Evolutionary conservation across 2,113 vertebrate genomes (phyloP).

Genomic region (Parus major): DNA sequence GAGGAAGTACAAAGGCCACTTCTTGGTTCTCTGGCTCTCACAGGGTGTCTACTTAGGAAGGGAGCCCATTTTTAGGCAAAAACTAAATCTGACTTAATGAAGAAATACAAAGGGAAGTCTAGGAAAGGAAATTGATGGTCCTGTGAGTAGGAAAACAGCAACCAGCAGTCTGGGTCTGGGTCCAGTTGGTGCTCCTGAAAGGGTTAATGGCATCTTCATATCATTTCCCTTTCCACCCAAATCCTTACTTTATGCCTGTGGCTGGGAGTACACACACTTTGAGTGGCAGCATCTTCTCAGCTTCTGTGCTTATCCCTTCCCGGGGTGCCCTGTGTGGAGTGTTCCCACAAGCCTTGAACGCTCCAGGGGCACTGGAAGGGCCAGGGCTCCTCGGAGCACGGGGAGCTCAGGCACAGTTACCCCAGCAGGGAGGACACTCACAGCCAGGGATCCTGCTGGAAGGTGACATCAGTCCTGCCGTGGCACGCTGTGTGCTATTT

Average conservation of each 20-base stretch:
- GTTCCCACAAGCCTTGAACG: background rate
- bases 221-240: background rate
- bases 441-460: background rate
- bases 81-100: background rate
- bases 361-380: background rate
- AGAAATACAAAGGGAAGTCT: background rate
- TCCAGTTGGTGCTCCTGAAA: background rate
- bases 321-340: background rate
- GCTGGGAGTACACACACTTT: background rate
- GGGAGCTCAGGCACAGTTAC: background rate
- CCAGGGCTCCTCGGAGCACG: background rate
- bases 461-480: accelerated
- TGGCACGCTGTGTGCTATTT: background rate
- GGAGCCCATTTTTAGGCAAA: background rate
- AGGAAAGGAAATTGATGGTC: background rate
- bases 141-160: background rate
- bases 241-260: background rate
- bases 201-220: background rate
- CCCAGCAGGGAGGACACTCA: background rate
- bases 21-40: background rate
- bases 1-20: background rate
- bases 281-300: background rate
- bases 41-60: background rate
- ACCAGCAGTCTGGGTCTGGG: background rate
- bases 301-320: background rate